phyloP scores from a whole-genome alignment of 1,140 invertebrate species.

The Brachionus plicatilis region DNA sequence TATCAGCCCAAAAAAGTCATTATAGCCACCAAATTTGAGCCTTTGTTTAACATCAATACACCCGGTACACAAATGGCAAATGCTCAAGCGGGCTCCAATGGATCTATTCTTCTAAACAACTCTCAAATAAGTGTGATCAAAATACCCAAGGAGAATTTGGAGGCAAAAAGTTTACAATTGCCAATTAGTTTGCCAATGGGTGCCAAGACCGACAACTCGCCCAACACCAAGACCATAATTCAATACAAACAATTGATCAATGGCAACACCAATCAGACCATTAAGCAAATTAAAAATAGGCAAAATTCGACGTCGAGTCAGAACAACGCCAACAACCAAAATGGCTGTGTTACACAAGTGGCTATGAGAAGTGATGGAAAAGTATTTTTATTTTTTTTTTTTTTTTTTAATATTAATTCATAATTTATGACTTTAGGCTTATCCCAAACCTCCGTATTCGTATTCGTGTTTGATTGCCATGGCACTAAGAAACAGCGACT shows the following conservation, averaged over 20 bases:
- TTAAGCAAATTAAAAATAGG: conserved; percentile 36
- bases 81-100: not conserved
- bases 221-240: conserved; percentile 24
- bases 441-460: conserved; percentile 91
- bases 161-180: conserved; percentile 1
- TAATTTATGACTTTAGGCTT: conserved; percentile 57
- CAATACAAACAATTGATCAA: conserved; percentile 34
- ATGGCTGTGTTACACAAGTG: conserved; percentile 6
- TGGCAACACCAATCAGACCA: not conserved
- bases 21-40: conserved; percentile 13
- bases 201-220: not conserved
- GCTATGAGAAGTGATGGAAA: conserved; percentile 35
- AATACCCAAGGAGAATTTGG: conserved; percentile 25
- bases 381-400: not conserved
- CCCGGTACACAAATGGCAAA: not conserved
- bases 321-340: not conserved
- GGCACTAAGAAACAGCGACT: conserved; percentile 89
- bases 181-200: conserved; percentile 9
- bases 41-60: not conserved
- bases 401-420: conserved; percentile 57
- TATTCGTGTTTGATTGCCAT: conserved; percentile 95
- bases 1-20: conserved; percentile 29
- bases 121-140: conserved; percentile 29
- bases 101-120: not conserved
- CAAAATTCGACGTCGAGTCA: not conserved